Evolutionary conservation across 2,888 invertebrate species (phyloP).

Genomic region (Leptura quadrifasciata): DNA sequence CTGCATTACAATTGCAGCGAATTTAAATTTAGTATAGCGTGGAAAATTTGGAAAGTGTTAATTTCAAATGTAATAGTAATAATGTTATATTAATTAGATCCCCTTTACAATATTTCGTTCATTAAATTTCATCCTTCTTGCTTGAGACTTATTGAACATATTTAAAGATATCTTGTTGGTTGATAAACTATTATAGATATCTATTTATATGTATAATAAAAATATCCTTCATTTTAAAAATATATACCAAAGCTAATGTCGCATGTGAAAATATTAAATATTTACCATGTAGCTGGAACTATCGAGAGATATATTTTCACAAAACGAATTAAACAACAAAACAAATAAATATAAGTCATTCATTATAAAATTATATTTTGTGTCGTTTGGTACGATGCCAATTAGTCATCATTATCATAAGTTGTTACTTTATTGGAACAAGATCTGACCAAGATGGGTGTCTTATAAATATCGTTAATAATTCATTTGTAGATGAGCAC

Average conservation of each 20-base stretch:
- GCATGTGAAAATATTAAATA: neutral
- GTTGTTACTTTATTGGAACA: neutral
- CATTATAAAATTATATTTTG: neutral
- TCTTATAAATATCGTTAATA: too few species aligned
- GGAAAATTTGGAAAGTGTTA: too few species aligned
- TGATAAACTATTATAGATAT: neutral
- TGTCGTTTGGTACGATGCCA: neutral
- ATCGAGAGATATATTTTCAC: neutral
- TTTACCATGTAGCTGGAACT: neutral
- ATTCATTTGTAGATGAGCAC: too few species aligned
- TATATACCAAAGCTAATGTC: neutral
- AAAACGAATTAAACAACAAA: neutral
- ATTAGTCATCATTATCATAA: neutral
- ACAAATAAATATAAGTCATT: neutral
- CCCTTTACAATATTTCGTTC: too few species aligned
- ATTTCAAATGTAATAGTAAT: too few species aligned
- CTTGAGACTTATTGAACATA: neutral
- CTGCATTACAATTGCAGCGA: too few species aligned
- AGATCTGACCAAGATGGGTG: neutral
- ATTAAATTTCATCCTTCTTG: too few species aligned
- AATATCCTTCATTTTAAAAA: neutral
- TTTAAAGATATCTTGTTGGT: neutral
- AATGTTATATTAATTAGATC: too few species aligned
- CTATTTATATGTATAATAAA: neutral
- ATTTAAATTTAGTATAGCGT: too few species aligned